phyloP scores from a whole-genome alignment of 2,888 invertebrate genomes.

The Nymphalis c-album region DNA sequence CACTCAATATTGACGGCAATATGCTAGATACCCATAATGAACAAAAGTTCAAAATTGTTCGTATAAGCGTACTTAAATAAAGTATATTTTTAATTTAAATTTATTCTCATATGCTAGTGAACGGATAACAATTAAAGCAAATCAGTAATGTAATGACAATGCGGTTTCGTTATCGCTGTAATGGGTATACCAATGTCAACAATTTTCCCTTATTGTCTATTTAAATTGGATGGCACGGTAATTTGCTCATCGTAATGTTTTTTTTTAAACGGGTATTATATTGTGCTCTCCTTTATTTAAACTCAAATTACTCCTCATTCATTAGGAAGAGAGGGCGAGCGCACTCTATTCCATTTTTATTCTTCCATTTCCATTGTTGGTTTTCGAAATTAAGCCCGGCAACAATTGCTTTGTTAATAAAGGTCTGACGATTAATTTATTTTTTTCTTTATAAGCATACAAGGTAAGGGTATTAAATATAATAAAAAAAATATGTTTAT shows the following conservation, averaged over 20 bases:
- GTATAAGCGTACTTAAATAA: no score
- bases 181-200: conserved; percentile 64
- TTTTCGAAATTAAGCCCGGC: conserved; percentile 76
- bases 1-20: no score
- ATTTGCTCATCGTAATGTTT: conserved; percentile 72
- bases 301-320: conserved; percentile 78
- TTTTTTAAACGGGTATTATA: conserved; percentile 70
- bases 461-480: conserved; percentile 18
- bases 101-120: conserved; percentile 14
- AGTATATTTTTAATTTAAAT: not conserved
- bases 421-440: conserved; percentile 49
- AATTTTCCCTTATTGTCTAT: conserved; percentile 63
- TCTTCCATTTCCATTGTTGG: conserved; percentile 69
- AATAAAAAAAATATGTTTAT: conserved; percentile 15
- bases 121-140: conserved; percentile 32
- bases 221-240: conserved; percentile 68
- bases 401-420: conserved; percentile 79
- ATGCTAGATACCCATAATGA: no score
- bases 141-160: conserved; percentile 37
- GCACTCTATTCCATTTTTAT: conserved; percentile 72
- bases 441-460: conserved; percentile 25
- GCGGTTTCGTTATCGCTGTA: conserved; percentile 49
- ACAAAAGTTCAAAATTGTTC: no score
- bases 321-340: conserved; percentile 70
- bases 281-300: conserved; percentile 77